phyloP scores from a whole-genome alignment of 1,140 invertebrate species.

The Colletes latitarsis region DNA sequence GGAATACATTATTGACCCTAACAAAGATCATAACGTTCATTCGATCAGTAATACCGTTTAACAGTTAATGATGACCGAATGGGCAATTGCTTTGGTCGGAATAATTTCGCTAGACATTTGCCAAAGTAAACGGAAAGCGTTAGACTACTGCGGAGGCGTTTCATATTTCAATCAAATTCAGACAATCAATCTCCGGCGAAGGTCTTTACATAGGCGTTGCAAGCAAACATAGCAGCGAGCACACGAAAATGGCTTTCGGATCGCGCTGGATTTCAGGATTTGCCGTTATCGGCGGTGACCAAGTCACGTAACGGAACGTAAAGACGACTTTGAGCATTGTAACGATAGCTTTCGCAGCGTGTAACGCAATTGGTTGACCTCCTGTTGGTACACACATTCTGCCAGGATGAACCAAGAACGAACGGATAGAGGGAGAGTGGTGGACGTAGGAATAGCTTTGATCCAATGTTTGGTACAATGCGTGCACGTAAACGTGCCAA shows the following conservation, averaged over 20 bases:
- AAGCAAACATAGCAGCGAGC: conserved; percentile 28
- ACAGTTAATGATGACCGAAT: too few species aligned
- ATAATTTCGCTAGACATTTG: neutral
- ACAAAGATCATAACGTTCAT: too few species aligned
- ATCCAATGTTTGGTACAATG: conserved; percentile 57
- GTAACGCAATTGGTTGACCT: conserved; percentile 60
- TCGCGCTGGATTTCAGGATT: conserved; percentile 40
- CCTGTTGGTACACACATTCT: conserved; percentile 54
- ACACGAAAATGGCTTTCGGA: conserved; percentile 35
- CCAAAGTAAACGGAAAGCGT: neutral
- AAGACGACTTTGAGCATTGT: conserved; percentile 62
- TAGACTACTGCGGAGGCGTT: too few species aligned
- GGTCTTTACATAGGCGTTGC: conserved; percentile 32
- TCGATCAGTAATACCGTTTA: too few species aligned
- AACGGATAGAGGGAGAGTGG: conserved; percentile 41
- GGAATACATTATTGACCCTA: too few species aligned
- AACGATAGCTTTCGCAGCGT: conserved; percentile 61
- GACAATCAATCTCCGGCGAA: conserved; percentile 27
- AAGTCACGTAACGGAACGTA: conserved; percentile 62
- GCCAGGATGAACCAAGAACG: conserved; percentile 59
- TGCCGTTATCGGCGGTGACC: conserved; percentile 53
- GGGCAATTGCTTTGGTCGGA: neutral
- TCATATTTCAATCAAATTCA: conserved; percentile 5
- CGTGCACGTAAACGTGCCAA: conserved; percentile 59
- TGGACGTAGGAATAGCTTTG: conserved; percentile 53